These are phyloP conservation scores for Ischnus inquisitorius DNA, from an alignment of 2,888 invertebrate species.

Conservation along the genomic window DNA sequence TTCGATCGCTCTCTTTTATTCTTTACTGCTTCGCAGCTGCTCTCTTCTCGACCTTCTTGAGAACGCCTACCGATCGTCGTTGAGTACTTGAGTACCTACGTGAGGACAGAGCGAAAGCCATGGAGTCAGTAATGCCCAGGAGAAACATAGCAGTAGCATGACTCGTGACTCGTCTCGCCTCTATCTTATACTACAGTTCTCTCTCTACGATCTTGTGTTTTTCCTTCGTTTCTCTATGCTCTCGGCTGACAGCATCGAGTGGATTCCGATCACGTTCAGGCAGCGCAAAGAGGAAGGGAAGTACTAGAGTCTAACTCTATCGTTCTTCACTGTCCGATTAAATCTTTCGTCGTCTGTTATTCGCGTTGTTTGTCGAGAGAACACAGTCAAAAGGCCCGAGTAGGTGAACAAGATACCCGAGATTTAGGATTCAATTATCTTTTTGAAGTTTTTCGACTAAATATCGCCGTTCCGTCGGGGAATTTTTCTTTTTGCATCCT, in stretches of 20 bases:
- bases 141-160: constrained; percentile 48
- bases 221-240: constrained; percentile 34
- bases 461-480: too few species aligned
- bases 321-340: constrained; percentile 51
- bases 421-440: background rate
- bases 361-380: constrained; percentile 13
- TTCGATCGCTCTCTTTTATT: constrained; percentile 28
- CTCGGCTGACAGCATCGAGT: constrained; percentile 40
- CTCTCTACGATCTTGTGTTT: constrained; percentile 39
- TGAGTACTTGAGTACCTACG: constrained; percentile 62
- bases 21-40: constrained; percentile 38
- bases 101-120: constrained; percentile 42
- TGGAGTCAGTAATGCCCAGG: constrained; percentile 32
- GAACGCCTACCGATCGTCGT: constrained; percentile 60
- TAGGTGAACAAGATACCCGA: background rate
- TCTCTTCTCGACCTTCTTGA: constrained; percentile 64
- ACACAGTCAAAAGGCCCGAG: background rate
- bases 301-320: constrained; percentile 18
- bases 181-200: constrained; percentile 29
- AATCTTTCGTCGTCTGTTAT: constrained; percentile 41
- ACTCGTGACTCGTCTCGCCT: constrained; percentile 51
- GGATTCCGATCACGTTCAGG: constrained; percentile 56
- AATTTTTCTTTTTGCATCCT: too few species aligned
- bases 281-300: background rate
- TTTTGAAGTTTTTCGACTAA: background rate